phyloP scores from a whole-genome alignment of 1,140 invertebrate species.

The Listronotus oregonensis region DNA sequence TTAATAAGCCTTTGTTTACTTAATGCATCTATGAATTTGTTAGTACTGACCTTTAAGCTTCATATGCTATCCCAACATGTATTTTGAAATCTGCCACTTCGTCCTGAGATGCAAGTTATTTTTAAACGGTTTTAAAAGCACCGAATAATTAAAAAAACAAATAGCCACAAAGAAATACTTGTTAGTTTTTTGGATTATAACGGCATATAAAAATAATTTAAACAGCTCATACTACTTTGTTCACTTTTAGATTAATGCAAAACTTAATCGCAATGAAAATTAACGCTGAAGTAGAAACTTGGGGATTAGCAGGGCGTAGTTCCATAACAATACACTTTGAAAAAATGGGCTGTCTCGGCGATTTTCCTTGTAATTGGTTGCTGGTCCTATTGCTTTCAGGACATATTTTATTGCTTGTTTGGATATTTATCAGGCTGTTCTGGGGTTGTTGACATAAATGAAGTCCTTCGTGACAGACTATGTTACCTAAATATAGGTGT shows the following conservation, averaged over 20 bases:
- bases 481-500: neutral
- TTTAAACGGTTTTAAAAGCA: too few relatives aligned
- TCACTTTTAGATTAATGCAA: constrained; percentile 24
- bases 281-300: constrained; percentile 28
- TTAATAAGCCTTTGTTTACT: too few relatives aligned
- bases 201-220: too few relatives aligned
- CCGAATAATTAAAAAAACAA: too few relatives aligned
- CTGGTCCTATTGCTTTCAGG: constrained; percentile 14
- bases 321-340: constrained; percentile 25
- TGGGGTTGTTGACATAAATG: constrained; percentile 7
- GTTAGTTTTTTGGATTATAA: too few relatives aligned
- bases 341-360: constrained; percentile 30
- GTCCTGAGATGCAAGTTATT: too few relatives aligned
- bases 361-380: constrained; percentile 25
- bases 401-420: constrained; percentile 23
- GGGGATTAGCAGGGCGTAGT: constrained; percentile 32
- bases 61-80: too few relatives aligned
- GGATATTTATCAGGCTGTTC: constrained; percentile 12
- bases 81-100: too few relatives aligned
- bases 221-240: constrained; percentile 14
- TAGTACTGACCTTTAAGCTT: too few relatives aligned
- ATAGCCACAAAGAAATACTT: too few relatives aligned
- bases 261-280: constrained; percentile 31
- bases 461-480: neutral
- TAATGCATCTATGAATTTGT: too few relatives aligned